Conservation (phyloP, 2,113 vertebrate genomes). For the Laticauda colubrina region DNA sequence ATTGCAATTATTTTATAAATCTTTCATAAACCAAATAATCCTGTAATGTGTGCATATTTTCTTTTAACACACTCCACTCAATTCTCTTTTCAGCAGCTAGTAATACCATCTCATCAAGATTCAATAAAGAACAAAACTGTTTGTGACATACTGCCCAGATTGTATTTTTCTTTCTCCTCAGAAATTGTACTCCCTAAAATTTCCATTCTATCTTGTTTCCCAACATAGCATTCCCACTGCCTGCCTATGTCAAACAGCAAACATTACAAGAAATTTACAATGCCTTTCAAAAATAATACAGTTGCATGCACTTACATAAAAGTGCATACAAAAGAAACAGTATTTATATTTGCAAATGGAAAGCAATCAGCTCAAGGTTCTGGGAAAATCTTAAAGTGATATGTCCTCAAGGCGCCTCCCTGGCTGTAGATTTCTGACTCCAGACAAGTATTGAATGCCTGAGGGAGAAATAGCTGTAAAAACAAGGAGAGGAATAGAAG, state of each 20-base stretch:
- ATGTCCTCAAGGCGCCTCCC: neutral
- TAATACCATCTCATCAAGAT: neutral
- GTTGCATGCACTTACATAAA: too few species aligned
- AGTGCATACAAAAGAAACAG: too few species aligned
- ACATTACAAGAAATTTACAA: too few species aligned
- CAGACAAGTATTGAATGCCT: neutral
- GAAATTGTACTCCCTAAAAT: neutral
- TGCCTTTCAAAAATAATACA: too few species aligned
- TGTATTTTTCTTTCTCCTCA: neutral
- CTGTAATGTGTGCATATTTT: neutral
- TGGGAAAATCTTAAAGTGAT: neutral
- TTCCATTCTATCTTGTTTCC: neutral
- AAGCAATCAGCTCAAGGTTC: neutral
- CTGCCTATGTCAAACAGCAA: too few species aligned
- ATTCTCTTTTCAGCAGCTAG: neutral
- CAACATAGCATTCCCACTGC: neutral
- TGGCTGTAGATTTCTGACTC: neutral
- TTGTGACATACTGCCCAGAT: neutral
- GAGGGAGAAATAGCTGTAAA: neutral
- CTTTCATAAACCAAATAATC: neutral
- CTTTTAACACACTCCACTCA: neutral
- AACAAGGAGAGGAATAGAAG: neutral
- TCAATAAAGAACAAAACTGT: neutral
- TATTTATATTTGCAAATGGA: neutral
- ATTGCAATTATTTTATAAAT: neutral